phyloP scores from a whole-genome alignment of 2,888 invertebrate species.

The Drosophila algonquin region DNA sequence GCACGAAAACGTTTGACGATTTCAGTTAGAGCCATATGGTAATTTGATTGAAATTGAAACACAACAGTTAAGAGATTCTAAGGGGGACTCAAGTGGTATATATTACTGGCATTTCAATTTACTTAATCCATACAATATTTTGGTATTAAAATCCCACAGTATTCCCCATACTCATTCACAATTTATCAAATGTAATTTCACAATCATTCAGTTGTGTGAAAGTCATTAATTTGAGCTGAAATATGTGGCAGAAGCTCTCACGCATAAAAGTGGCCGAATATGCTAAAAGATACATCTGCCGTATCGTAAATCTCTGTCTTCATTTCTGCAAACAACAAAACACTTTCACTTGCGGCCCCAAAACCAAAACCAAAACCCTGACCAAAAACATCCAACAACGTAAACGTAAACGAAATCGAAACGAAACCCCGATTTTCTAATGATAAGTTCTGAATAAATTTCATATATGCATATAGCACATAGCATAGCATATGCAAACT shows the following conservation, averaged over 20 bases:
- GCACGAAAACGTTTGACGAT: slow-evolving; percentile 1
- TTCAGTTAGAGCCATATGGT: neutral
- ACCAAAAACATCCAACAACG: slow-evolving; percentile 25
- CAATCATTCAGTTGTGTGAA: slow-evolving; percentile 39
- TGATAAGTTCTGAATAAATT: slow-evolving; percentile 10
- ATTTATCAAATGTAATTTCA: slow-evolving; percentile 9
- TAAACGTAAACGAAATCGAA: slow-evolving; percentile 28
- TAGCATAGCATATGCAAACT: slow-evolving; percentile 10
- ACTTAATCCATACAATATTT: too few species aligned
- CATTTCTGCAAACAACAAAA: slow-evolving; percentile 38
- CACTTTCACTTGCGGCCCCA: slow-evolving; percentile 61
- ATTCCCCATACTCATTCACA: neutral
- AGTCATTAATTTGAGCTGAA: slow-evolving; percentile 34
- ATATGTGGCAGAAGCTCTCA: slow-evolving; percentile 16
- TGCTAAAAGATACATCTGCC: slow-evolving; percentile 52
- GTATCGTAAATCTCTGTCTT: slow-evolving; percentile 63
- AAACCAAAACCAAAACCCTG: slow-evolving; percentile 13
- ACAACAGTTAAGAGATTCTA: neutral
- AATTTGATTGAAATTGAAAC: neutral
- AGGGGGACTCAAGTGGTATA: neutral
- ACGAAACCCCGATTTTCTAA: slow-evolving; percentile 7
- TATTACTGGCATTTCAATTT: too few species aligned
- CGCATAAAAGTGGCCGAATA: slow-evolving; percentile 34
- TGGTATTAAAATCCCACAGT: neutral
- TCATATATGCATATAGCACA: neutral